Conservation (phyloP, 2,797 vertebrate species). For the Syndactyla subalaris region DNA sequence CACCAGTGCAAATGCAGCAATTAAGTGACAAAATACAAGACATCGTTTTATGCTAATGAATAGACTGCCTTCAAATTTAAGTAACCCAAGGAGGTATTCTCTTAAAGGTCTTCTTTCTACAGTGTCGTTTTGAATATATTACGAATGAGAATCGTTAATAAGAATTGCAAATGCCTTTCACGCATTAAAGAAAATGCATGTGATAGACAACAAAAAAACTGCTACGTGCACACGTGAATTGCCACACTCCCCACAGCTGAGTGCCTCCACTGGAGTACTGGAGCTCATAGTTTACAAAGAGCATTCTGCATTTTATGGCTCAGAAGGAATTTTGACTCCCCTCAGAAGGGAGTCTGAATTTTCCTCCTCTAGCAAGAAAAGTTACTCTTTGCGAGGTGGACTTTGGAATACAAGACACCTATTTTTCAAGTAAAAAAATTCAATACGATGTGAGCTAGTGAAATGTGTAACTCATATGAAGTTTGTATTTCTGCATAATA, state of each 20-base stretch:
- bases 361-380: not conserved
- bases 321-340: not conserved
- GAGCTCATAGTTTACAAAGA: accelerated
- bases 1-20: not conserved
- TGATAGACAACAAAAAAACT: not conserved
- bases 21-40: not conserved
- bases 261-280: not conserved
- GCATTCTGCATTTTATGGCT: not conserved
- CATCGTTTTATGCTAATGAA: not conserved
- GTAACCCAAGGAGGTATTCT: not conserved
- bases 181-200: not conserved
- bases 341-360: not conserved
- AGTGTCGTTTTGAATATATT: not conserved
- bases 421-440: not conserved
- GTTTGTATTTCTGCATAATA: not conserved
- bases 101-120: not conserved
- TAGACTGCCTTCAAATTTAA: not conserved
- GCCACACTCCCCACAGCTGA: not conserved
- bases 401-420: not conserved
- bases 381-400: not conserved
- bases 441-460: not conserved
- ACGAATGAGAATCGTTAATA: not conserved
- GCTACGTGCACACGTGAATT: not conserved
- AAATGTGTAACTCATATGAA: not conserved
- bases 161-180: not conserved